Conservation (phyloP, 1,140 invertebrate genomes). For the Brachionus asplanchnoidis region DNA sequence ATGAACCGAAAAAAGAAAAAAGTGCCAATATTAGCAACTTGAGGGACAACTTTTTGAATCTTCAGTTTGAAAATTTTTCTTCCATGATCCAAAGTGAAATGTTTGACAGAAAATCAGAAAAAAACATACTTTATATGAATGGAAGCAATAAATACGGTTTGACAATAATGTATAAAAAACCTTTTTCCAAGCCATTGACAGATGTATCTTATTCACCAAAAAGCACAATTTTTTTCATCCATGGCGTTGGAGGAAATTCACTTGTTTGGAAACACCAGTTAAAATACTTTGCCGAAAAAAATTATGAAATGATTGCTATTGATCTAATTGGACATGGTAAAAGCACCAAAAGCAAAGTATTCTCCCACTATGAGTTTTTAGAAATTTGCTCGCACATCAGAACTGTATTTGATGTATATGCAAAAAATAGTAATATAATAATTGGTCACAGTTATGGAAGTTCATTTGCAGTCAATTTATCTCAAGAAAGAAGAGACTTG, state of each 20-base stretch:
- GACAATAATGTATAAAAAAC: background rate
- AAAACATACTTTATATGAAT: background rate
- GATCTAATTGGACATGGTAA: conserved; percentile 70
- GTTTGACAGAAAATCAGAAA: background rate
- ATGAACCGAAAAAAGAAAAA: background rate
- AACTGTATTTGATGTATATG: conserved; percentile 63
- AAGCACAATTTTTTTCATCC: conserved; percentile 64
- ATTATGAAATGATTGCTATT: conserved; percentile 67
- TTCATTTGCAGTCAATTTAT: conserved; percentile 66
- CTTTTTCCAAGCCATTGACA: background rate
- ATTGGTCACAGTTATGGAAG: conserved; percentile 53
- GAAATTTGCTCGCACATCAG: conserved; percentile 64
- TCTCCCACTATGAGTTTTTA: conserved; percentile 64
- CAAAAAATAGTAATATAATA: conserved; percentile 58
- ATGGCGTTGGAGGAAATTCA: conserved; percentile 69
- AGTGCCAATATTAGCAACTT: background rate
- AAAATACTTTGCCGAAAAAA: conserved; percentile 62
- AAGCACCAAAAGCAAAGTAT: conserved; percentile 63
- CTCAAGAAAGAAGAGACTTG: conserved; percentile 62
- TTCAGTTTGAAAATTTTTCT: background rate
- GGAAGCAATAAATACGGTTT: background rate
- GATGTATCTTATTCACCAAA: background rate
- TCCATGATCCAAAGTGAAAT: background rate
- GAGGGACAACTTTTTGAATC: background rate
- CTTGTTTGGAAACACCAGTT: conserved; percentile 66